phyloP scores from a whole-genome alignment of 92 coral and sea anemone genomes.

The Montipora capitata region DNA sequence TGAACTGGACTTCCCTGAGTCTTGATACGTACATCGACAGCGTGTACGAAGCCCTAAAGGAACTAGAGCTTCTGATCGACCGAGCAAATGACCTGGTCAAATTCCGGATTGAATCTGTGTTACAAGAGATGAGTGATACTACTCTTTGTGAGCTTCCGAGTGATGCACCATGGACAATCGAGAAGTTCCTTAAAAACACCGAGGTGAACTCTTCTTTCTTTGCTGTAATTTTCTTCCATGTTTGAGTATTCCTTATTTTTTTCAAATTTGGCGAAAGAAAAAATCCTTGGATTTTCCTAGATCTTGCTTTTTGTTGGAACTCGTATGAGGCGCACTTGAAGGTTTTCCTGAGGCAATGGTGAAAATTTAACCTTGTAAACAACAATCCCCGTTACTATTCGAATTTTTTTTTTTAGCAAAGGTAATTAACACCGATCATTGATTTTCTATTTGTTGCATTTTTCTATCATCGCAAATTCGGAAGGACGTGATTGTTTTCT shows the following conservation, averaged over 20 bases:
- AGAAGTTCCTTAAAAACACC: constrained; percentile 89
- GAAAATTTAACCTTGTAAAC: too few relatives aligned
- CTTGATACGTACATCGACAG: constrained; percentile 86
- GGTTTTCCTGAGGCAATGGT: too few relatives aligned
- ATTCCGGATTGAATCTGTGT: constrained; percentile 92
- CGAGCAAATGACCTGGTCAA: constrained; percentile 93
- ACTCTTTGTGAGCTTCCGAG: constrained; percentile 90
- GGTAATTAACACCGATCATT: too few relatives aligned
- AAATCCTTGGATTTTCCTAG: too few relatives aligned
- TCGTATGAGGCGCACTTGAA: too few relatives aligned
- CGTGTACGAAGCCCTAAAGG: constrained; percentile 89
- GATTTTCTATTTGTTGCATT: too few relatives aligned
- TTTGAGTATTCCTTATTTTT: too few relatives aligned
- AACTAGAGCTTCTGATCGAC: constrained; percentile 85
- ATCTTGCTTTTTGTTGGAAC: too few relatives aligned
- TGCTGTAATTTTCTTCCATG: not conserved
- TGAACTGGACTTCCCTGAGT: constrained; percentile 96
- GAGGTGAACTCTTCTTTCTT: constrained; percentile 61
- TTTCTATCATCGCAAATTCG: too few relatives aligned
- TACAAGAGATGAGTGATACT: constrained; percentile 90
- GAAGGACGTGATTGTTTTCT: too few relatives aligned
- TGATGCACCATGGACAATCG: constrained; percentile 91
- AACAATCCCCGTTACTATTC: too few relatives aligned
- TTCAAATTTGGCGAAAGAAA: not conserved
- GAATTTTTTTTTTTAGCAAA: too few relatives aligned